These are phyloP conservation scores for Tetragnatha montana DNA, from an alignment of 2,888 invertebrate genomes.

Conservation along the genomic window DNA sequence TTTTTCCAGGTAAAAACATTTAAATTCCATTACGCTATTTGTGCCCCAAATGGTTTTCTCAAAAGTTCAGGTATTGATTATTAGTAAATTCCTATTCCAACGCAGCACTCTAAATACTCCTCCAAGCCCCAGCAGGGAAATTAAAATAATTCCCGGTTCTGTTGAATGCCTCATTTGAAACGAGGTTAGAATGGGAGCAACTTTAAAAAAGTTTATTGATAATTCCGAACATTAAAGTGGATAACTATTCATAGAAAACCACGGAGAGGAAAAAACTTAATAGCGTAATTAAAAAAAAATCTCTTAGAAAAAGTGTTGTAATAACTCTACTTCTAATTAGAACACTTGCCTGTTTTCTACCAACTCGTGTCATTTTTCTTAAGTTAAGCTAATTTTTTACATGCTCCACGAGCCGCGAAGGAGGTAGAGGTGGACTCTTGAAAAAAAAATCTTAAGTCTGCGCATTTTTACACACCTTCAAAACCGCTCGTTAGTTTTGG, in stretches of 20 bases:
- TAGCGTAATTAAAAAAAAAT: constrained; percentile 29
- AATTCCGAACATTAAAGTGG: constrained; percentile 14
- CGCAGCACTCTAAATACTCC: constrained; percentile 10
- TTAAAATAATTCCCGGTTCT: constrained; percentile 14
- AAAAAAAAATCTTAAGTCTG: constrained; percentile 30
- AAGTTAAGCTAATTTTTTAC: constrained; percentile 28
- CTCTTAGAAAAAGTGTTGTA: constrained; percentile 34
- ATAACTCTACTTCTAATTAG: constrained; percentile 61
- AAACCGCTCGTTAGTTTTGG: constrained; percentile 57
- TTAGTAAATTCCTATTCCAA: neutral
- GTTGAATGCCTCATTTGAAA: neutral
- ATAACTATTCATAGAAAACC: neutral
- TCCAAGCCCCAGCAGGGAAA: neutral
- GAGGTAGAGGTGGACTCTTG: neutral
- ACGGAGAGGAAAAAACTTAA: constrained; percentile 28
- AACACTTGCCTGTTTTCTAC: constrained; percentile 46
- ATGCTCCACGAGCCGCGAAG: constrained; percentile 21
- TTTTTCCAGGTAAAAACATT: constrained; percentile 34
- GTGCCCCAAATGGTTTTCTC: constrained; percentile 25
- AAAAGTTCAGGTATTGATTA: constrained; percentile 18
- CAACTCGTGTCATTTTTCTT: constrained; percentile 49
- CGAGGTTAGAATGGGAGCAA: constrained; percentile 2
- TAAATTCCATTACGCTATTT: constrained; percentile 26
- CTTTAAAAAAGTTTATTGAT: constrained; percentile 25
- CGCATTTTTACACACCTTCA: constrained; percentile 34